phyloP scores from a whole-genome alignment of 2,797 vertebrate species.

The Sebastiscus tertius region DNA sequence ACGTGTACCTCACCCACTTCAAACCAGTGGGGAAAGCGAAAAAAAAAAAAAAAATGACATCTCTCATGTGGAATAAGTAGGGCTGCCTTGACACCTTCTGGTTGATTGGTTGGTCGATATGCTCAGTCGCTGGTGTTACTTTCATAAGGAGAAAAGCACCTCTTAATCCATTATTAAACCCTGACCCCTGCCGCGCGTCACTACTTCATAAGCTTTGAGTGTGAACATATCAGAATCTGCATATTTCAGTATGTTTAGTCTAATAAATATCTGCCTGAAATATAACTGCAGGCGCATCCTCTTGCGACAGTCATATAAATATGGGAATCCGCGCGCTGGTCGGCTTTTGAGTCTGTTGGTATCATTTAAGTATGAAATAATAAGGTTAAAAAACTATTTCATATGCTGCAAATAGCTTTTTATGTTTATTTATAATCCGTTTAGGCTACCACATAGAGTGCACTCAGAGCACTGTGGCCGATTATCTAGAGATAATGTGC shows the following conservation, averaged over 20 bases:
- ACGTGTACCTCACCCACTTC: neutral
- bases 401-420: neutral
- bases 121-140: neutral
- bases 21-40: neutral
- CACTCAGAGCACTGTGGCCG: neutral
- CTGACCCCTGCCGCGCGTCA: neutral
- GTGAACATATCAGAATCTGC: neutral
- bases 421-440: neutral
- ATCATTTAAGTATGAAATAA: neutral
- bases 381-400: neutral
- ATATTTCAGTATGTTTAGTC: neutral
- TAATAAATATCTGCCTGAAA: neutral
- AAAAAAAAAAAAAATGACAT: neutral
- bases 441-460: neutral
- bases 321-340: neutral
- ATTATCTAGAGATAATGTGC: neutral
- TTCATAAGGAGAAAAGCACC: neutral
- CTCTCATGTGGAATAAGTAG: neutral
- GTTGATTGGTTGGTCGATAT: neutral
- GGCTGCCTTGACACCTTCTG: neutral
- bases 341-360: neutral
- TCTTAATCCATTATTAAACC: neutral
- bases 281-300: neutral
- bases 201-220: neutral
- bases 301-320: neutral